A percentile compares a stretch with the other conserved stretches of the same genome.
These are phyloP conservation scores for Siniperca undulata DNA, from an alignment of 2,797 vertebrate species.

Conservation along the genomic window DNA sequence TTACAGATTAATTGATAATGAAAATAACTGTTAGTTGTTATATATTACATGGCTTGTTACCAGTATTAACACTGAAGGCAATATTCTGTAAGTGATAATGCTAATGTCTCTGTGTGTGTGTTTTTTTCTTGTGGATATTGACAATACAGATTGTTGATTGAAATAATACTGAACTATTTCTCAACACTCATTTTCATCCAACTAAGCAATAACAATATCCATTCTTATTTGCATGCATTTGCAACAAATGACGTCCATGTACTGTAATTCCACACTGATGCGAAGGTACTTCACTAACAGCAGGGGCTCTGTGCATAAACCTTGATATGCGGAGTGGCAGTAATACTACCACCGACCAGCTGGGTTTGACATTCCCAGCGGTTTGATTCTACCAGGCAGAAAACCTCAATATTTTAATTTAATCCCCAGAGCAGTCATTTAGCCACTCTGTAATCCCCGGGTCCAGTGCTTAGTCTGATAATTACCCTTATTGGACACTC, in stretches of 20 bases:
- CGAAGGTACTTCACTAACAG: constrained; percentile 49
- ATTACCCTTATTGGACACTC: constrained; percentile 85
- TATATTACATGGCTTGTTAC: neutral
- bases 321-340: constrained; percentile 60
- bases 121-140: neutral
- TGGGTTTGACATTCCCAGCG: constrained; percentile 65
- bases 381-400: constrained; percentile 78
- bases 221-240: constrained; percentile 46
- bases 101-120: neutral
- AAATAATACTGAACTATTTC: neutral
- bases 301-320: constrained; percentile 50
- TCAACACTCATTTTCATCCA: neutral
- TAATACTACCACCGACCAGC: constrained; percentile 54
- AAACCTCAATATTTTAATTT: constrained; percentile 83
- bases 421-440: constrained; percentile 81
- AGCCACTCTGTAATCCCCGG: constrained; percentile 77
- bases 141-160: neutral
- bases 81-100: neutral
- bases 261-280: constrained; percentile 62
- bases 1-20: neutral
- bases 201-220: constrained; percentile 8
- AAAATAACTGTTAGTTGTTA: neutral
- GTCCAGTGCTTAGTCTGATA: constrained; percentile 80
- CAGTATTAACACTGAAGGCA: neutral
- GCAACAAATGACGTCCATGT: constrained; percentile 38